Evolutionary conservation across 2,797 vertebrate genomes (phyloP), one percentile per base, ranked within the genome.

Genomic region (Paratrypauchen microcephalus): DNA sequence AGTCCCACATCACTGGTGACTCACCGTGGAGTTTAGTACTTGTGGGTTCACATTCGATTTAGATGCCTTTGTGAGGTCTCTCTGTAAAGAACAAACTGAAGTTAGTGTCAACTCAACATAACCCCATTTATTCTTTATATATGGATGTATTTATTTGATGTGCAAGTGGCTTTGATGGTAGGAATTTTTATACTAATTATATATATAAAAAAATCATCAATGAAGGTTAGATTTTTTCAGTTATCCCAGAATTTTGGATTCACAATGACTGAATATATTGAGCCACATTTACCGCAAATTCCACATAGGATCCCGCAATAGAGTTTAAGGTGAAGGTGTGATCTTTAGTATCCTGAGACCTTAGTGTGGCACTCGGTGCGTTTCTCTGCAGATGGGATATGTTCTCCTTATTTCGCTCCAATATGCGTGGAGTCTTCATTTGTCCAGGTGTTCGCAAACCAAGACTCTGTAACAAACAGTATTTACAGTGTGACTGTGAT

Each of bases 381-480:
- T 93, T 93, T 83, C 92, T 88, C 0, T 90, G 91, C 66, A 92
- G 83, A 36, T 95, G 93, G 21, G 92, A 83, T 69, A 96, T 0
- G 75, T 98, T 98, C 80, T 99, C 97, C 90, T 99, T 99, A 91
- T 97, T 95, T 70, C 78, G 84, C 57, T 95, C 95, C n/a, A 87
- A 70, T 59, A 80, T 54, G 0, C 91, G 93, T 8, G 92, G 88
- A 0, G 92, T 94, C 67, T 77, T 91, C 61, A 79, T 77, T 16
- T 85, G 81, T 73, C 84, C 84, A 1, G 93, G 91, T 1, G 89
- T 94, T 65, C 88, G 80, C 23, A 83, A 64, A 30, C 91, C 83
- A 67, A 88, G 79, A 77, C 85, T 84, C 91, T 94, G 72, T 6
- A 74, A 86, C 28, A 63, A 80, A 76, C 19, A 8, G 9, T 36